Evolutionary conservation across 2,113 vertebrate genomes (phyloP), one percentile per base, ranked within the genome.

Genomic region (Varanus salvator): DNA sequence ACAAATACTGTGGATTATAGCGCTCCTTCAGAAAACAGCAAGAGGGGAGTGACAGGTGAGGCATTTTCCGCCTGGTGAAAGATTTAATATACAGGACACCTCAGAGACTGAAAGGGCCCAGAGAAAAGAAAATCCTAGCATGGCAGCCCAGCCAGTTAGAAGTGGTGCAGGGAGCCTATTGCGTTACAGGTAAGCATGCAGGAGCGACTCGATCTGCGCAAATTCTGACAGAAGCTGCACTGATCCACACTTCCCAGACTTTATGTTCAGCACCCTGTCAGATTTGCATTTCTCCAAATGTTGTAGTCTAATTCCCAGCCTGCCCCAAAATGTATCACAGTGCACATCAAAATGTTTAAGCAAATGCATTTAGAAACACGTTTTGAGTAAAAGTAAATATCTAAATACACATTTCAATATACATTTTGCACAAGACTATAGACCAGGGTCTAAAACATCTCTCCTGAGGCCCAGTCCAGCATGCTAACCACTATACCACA

Each of bases 1-100:
- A 97, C 93, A 96, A 96, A 97, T 93, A 93, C 91, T 94, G 93
- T 85, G 76, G 93, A 93, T 93, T 95, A 92, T 92, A 96, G 93
- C 88, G 93, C 93, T 96, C 93, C 88, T 96, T 87, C 66, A 93
- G 81, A 75, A 90, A 84, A 90, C 92, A 91, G 77, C 72, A 84
- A 92, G 66, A 57, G 15, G 75, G 34, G 80, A 60, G 27, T 78
- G 66, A 11, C 23, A 27, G 88, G 69, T 48, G 87, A 89, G 87
- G 77, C 88, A 91, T 93, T 94, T 91, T 94, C 92, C 89, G 93
- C 80, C 93, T 92, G 90, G 76, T 86, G 91, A 95, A 94, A 95
- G 93, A 96, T 96, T 96, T 96, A 97, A 93, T 84, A 85, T 81
- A 92, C 74, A 84, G 90, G 92, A 91, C 92, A 57, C 90, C 87